Base-by-base conservation (phyloP, 2,113 vertebrate genomes). In the Dascyllus trimaculatus region DNA sequence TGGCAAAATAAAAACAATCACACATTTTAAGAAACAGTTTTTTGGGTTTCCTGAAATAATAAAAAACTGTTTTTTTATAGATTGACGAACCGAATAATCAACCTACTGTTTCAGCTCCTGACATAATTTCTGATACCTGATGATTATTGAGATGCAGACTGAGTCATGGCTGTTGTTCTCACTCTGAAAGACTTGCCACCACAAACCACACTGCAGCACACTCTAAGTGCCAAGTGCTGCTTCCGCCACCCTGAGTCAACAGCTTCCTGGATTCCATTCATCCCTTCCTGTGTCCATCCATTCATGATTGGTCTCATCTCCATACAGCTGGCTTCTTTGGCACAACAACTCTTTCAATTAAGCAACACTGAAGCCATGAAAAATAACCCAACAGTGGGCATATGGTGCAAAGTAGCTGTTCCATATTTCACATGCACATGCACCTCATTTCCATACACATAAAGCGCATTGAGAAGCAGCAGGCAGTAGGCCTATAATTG, bases 291-390 rank as follows among this genome's bases (percentile, higher is more conserved):
- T 83, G 88, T 89, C 90, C 82, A 66, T 80, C 86, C 80, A 91
- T 90, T 92, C 92, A 92, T 58, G 69, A 35, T 52, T 2, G 45
- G 84, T 70, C 90, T 86, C 87, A 91, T 93, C 86, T 92, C 89
- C 90, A 91, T 92, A 83, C 92, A 93, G 90, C 92, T 93, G 91
- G 65, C 81, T 66, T 71, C 58, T 43, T 70, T 78, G 65, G 88
- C 83, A 85, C 60, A 69, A 80, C 45, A 71, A 60, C 71, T 72
- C 70, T 65, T 88, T 85, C 62, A 87, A 83, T 86, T 78, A 80
- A 86, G 66, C 84, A 76, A 53, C 68, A 52, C 11, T 26, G 32
- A 75, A 49, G 65, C 24, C 26, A 60, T 71, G 43, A 78, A 70
- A 66, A 67, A 64, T 43, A 81, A 78, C 40, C 59, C 66, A 49